Conservation (phyloP, 1,140 invertebrate genomes). For the Gonatopus flavifemur region DNA sequence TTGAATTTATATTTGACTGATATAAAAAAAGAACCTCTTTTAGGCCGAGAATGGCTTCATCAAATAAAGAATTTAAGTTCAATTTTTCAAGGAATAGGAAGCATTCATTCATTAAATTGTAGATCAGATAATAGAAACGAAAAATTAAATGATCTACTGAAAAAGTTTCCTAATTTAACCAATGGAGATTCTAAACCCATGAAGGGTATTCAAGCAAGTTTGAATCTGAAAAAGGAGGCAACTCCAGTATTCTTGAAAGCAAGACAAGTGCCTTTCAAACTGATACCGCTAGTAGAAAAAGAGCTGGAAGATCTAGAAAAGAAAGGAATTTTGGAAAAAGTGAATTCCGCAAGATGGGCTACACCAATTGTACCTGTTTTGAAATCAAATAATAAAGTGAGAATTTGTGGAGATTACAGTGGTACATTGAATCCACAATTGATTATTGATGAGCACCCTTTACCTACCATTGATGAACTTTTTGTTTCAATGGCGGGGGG, state of each 20-base stretch:
- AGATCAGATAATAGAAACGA: not conserved
- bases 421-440: slow-evolving; percentile 7
- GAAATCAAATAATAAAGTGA: slow-evolving; percentile 1
- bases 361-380: slow-evolving; percentile 12
- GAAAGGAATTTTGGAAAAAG: too few relatives aligned
- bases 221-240: not conserved
- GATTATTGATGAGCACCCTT: not conserved
- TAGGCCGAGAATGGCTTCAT: not conserved
- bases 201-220: not conserved
- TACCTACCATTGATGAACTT: slow-evolving; percentile 9
- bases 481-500: not conserved
- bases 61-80: not conserved
- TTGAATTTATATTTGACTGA: not conserved
- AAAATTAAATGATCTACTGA: not conserved
- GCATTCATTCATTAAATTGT: not conserved
- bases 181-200: slow-evolving; percentile 2
- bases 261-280: slow-evolving; percentile 4
- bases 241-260: slow-evolving; percentile 7
- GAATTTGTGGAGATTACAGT: slow-evolving; percentile 14
- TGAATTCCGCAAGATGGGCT: too few relatives aligned
- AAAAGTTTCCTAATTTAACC: too few relatives aligned
- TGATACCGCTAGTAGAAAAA: slow-evolving; percentile 2
- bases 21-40: not conserved
- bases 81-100: not conserved
- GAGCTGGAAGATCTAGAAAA: too few relatives aligned